Base-by-base conservation (phyloP, 2,113 vertebrate species). In the Heteronetta atricapilla region DNA sequence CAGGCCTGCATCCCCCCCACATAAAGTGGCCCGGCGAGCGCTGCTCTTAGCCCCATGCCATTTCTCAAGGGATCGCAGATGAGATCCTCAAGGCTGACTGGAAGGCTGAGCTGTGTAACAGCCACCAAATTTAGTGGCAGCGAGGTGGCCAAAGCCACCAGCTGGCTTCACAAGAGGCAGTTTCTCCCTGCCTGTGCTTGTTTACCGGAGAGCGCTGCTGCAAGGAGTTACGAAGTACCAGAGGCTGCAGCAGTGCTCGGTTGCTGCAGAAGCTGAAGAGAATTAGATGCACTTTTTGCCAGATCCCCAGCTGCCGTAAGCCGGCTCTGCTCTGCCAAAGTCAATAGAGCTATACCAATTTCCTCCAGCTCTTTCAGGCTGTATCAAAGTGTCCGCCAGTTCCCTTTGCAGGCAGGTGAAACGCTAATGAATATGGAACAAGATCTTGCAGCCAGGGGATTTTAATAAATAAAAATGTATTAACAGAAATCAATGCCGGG, bases 391-490 rank as follows among this genome's bases (percentile, higher is more conserved):
- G 73, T 50, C 70, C 69, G 38, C 60, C 2, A 1, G 60, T 86
- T 94, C 58, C 52, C 34, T 52, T 75, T 91, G 52, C 48, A 91
- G 50, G 34, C 48, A 84, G 60, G 50, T 82, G 72, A 94, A 93
- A 55, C 38, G 20, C 23, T 62, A 70, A 48, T 92, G 78, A 82
- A 77, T 87, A 75, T 56, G 74, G 66, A 95, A 90, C 42, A 79
- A 93, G 38, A 75, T 93, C 29, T 46, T 84, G 66, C 75, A 67
- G 60, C 34, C 58, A 38, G 18, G 34, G 33, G 8, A 85, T 78
- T 93, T 95, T 80, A 94, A 85, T 89, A 90, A 67, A 63, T 90
- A 87, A 88, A 91, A 74, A 69, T 36, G 29, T 90, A 52, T 56
- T 94, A 64, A 90, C 46, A 88, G 50, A 93, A 82, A 92, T 94